Conservation (phyloP, 1,140 invertebrate genomes). For the Heliothis subflexa region DNA sequence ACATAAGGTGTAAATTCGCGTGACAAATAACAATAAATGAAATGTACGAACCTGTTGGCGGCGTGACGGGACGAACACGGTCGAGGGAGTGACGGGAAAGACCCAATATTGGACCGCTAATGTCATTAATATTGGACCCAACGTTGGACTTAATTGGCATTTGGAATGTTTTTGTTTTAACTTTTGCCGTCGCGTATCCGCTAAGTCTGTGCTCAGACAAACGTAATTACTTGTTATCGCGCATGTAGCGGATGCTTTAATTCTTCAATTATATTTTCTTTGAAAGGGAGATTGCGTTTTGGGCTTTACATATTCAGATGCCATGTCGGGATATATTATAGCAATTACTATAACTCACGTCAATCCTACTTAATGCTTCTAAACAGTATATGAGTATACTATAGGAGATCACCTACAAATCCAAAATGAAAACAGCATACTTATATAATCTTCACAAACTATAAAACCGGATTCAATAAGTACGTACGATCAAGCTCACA, state of each 20-base stretch:
- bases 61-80: constrained; percentile 68
- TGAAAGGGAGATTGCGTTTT: no score
- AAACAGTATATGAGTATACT: no score
- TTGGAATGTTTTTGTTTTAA: constrained; percentile 27
- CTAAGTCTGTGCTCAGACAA: background rate
- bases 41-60: constrained; percentile 65
- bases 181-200: background rate
- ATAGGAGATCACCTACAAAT: no score
- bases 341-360: no score
- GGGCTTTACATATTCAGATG: no score
- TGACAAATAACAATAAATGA: constrained; percentile 49
- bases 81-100: constrained; percentile 69
- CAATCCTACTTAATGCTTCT: no score
- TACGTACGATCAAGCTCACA: background rate
- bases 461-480: background rate
- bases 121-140: constrained; percentile 49
- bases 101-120: constrained; percentile 54
- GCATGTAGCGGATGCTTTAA: no score
- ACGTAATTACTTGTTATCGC: constrained; percentile 1
- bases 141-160: constrained; percentile 45
- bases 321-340: no score
- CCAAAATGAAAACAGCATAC: background rate
- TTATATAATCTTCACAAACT: background rate
- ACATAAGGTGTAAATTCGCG: constrained; percentile 60
- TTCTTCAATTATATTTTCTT: no score